Conservation (phyloP, 1,140 invertebrate genomes). For the Matsumurasca onukii region DNA sequence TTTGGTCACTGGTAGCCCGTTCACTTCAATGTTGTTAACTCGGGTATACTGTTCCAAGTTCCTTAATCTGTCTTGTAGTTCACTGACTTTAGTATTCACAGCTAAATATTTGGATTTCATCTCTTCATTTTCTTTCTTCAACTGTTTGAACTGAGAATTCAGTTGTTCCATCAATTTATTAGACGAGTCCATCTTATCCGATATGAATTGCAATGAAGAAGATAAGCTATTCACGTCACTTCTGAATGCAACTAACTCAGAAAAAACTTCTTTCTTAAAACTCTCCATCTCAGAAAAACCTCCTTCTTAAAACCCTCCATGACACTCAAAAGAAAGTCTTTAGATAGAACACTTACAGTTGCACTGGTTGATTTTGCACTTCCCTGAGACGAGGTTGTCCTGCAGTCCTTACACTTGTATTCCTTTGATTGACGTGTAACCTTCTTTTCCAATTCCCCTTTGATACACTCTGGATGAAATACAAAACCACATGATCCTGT, state of each 20-base stretch:
- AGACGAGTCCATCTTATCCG: not conserved
- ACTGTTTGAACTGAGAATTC: not conserved
- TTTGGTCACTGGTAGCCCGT: too few species aligned
- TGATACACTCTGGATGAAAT: not conserved
- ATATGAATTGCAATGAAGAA: not conserved
- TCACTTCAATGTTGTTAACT: too few species aligned
- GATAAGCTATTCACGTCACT: not conserved
- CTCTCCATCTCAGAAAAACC: not conserved
- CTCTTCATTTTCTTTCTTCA: constrained; percentile 7
- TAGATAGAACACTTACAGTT: not conserved
- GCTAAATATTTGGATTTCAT: too few species aligned
- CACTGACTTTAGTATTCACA: too few species aligned
- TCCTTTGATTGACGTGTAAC: not conserved
- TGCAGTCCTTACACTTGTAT: constrained; percentile 1
- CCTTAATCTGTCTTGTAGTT: too few species aligned
- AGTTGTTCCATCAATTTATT: not conserved
- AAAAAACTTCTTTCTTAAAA: not conserved
- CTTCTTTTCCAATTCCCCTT: not conserved
- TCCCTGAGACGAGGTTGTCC: not conserved
- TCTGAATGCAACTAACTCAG: not conserved
- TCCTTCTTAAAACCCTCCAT: constrained; percentile 9
- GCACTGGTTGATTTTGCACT: not conserved
- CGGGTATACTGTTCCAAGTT: too few species aligned
- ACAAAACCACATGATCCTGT: constrained; percentile 12
- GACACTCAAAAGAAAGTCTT: not conserved